Percentiles rank a stretch among this genome's conserved stretches.
Evolutionary conservation across 2,888 invertebrate species (phyloP).

Genomic region (Mechanitis mazaeus): DNA sequence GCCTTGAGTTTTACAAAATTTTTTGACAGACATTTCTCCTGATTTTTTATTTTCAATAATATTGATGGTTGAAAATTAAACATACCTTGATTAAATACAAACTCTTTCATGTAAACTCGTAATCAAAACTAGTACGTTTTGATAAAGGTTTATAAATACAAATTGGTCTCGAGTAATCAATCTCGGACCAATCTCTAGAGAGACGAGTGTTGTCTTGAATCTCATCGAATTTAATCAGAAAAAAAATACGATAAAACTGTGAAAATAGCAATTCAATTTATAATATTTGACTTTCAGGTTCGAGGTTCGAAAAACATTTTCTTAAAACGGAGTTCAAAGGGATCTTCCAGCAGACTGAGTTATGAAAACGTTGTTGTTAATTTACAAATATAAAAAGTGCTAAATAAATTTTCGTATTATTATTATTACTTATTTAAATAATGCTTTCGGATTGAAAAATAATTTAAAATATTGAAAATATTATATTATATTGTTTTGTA

Average conservation of each 20-base stretch:
- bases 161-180: constrained; percentile 29
- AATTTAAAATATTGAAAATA: too few species aligned
- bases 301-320: constrained; percentile 17
- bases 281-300: constrained; percentile 25
- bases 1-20: too few species aligned
- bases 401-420: too few species aligned
- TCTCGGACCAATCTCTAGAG: constrained; percentile 28
- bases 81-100: not conserved
- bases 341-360: constrained; percentile 16
- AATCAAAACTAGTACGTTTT: constrained; percentile 3
- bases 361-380: constrained; percentile 15
- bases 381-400: not conserved
- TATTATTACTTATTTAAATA: too few species aligned
- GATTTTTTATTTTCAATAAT: too few species aligned
- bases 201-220: constrained; percentile 21
- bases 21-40: too few species aligned
- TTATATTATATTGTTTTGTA: too few species aligned
- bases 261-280: constrained; percentile 28
- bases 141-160: constrained; percentile 30
- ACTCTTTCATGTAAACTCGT: not conserved
- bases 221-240: constrained; percentile 32
- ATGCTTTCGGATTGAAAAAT: too few species aligned
- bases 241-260: constrained; percentile 25
- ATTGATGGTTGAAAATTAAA: not conserved
- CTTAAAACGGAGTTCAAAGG: constrained; percentile 6